These are phyloP conservation scores for Drosophila siamana DNA, from an alignment of 2,888 invertebrate genomes.

Conservation along the genomic window DNA sequence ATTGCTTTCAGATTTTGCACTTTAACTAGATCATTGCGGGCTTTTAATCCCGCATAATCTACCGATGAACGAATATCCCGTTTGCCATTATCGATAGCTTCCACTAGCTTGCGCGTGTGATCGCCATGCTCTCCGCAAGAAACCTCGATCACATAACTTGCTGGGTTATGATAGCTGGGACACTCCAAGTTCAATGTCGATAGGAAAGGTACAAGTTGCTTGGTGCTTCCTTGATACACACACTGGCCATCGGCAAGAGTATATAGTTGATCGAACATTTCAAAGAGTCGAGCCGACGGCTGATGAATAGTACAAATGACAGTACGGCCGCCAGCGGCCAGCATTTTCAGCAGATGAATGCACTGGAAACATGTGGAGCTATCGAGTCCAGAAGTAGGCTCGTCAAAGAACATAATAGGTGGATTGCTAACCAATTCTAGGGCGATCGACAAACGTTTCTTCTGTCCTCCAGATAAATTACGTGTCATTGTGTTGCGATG, in stretches of 20 bases:
- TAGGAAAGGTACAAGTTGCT: conserved; percentile 93
- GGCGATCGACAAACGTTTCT: conserved; percentile 97
- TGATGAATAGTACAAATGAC: conserved; percentile 97
- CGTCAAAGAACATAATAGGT: conserved; percentile 99
- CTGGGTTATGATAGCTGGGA: conserved; percentile 98
- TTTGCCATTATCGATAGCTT: conserved; percentile 94
- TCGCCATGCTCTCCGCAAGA: conserved; percentile 98
- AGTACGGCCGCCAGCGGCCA: conserved; percentile 96
- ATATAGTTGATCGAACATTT: conserved; percentile 98
- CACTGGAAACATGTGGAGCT: conserved; percentile 98
- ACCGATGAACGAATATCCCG: conserved; percentile 91
- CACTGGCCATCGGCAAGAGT: conserved; percentile 97
- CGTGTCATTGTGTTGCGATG: conserved; percentile 95
- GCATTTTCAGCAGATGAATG: conserved; percentile 93
- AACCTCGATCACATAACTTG: conserved; percentile 98
- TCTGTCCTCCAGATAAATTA: conserved; percentile 97
- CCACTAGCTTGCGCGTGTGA: conserved; percentile 92
- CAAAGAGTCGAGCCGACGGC: conserved; percentile 97
- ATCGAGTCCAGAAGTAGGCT: conserved; percentile 98
- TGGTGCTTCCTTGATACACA: conserved; percentile 96
- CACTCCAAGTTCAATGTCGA: conserved; percentile 93
- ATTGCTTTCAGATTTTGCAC: conserved; percentile 86
- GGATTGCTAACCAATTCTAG: conserved; percentile 98
- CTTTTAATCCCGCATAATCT: conserved; percentile 88
- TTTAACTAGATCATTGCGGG: conserved; percentile 86